Base-by-base conservation (phyloP, 35 echinoderm and acorn worm genomes). In the Ophiothrix spiculata region DNA sequence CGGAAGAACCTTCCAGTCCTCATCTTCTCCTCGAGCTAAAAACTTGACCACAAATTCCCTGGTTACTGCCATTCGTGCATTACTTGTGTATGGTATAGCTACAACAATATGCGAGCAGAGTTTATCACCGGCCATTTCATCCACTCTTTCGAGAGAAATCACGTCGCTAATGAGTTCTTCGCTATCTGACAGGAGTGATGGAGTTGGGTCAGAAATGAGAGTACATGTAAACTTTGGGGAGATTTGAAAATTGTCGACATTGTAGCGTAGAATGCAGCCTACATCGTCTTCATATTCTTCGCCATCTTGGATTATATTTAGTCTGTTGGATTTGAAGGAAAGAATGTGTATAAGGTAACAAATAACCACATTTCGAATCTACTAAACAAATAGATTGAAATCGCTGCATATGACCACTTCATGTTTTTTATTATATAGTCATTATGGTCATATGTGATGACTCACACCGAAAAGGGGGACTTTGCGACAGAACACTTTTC, bases 111-210 rank as follows among this genome's bases (percentile, higher is more conserved):
- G 77, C 4, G 75, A 76, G 38, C 81, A 83, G 4, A 86, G 56
- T 64, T 90, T 82, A 31, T 82, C 69, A 14, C 32, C 77, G 21
- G 56, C 34, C 10, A 15, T 35, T 54, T 91, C 31, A 25, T 86
- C 80, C 38, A 64, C 92, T 31, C 81, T 69, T 28, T 86, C 89
- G 2, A 95, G 37, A 19, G 40, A n/a, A 0, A 95, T 38, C 0
- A 95, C 89, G 23, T 95, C 84, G 79, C 93, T 95, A 25, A 91
- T 85, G 31, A 95, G 60, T 40, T 95, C 93, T 80, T 95, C 88
- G 77, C 93, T 87, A 36, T 95, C 75, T 0, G 35, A 80, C 19
- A 95, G 64, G 10, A 86, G 85, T 14, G 75, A 31, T 4, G 80
- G 64, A 46, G 88, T 91, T 37, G 91, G 79, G 23, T 95, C 36